These are phyloP conservation scores for Drosophila nr. medialis DNA, from an alignment of 2,888 invertebrate genomes.

Conservation along the genomic window DNA sequence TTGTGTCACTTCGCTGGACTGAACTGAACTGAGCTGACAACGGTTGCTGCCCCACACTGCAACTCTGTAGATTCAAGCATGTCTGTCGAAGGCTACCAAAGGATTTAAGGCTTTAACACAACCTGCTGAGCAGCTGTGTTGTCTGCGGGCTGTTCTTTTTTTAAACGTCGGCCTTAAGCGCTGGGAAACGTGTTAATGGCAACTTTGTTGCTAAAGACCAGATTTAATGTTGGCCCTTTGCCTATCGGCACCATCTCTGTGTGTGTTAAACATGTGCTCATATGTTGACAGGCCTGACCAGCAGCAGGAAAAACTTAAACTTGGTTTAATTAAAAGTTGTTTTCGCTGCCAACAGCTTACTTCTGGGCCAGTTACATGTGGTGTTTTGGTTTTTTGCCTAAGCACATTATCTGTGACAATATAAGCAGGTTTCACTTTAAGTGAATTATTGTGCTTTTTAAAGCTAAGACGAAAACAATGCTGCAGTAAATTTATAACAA, in stretches of 20 bases:
- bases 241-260: not conserved
- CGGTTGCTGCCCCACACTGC: constrained; percentile 30
- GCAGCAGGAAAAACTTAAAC: constrained; percentile 68
- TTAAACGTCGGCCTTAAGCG: constrained; percentile 24
- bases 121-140: constrained; percentile 29
- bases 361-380: not conserved
- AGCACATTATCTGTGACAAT: not conserved
- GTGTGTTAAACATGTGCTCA: constrained; percentile 31
- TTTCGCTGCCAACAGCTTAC: not conserved
- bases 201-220: constrained; percentile 54
- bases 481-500: not conserved
- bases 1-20: constrained; percentile 65
- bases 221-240: constrained; percentile 47
- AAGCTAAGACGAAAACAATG: not conserved
- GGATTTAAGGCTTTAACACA: constrained; percentile 65
- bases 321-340: constrained; percentile 73
- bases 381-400: not conserved
- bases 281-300: constrained; percentile 55
- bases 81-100: constrained; percentile 49
- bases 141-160: constrained; percentile 21
- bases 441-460: not conserved
- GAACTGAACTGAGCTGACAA: constrained; percentile 49
- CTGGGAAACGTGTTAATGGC: constrained; percentile 64
- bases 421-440: not conserved
- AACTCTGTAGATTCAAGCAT: constrained; percentile 1